These are phyloP conservation scores for Neelides sp. DNA, from an alignment of 1,140 invertebrate species.

Conservation along the genomic window DNA sequence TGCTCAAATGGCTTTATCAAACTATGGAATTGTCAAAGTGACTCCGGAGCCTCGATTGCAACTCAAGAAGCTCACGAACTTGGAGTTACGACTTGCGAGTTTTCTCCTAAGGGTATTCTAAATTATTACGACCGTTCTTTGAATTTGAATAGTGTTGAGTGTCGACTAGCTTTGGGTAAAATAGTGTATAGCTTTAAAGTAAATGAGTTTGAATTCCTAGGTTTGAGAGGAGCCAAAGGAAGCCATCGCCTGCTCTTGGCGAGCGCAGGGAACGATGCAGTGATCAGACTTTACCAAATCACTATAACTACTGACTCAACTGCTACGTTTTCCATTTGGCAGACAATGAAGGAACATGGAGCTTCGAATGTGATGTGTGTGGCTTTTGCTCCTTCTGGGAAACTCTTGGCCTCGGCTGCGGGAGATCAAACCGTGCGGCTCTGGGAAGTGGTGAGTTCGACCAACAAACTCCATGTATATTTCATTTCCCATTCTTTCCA, in stretches of 20 bases:
- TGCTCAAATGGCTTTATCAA: constrained; percentile 25
- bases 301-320: constrained; percentile 33
- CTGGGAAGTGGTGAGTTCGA: constrained; percentile 48
- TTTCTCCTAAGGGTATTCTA: constrained; percentile 38
- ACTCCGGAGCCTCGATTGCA: constrained; percentile 35
- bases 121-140: neutral
- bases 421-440: constrained; percentile 56
- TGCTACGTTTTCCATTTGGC: constrained; percentile 24
- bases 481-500: neutral
- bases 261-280: constrained; percentile 56
- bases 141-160: neutral
- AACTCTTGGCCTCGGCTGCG: constrained; percentile 48
- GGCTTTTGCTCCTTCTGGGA: constrained; percentile 46
- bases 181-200: no score
- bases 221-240: constrained; percentile 25
- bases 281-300: constrained; percentile 54
- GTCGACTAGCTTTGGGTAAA: no score
- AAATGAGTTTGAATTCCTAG: constrained; percentile 9
- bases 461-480: neutral
- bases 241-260: constrained; percentile 44
- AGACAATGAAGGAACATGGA: constrained; percentile 33
- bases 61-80: constrained; percentile 51
- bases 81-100: constrained; percentile 53
- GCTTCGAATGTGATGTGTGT: constrained; percentile 37
- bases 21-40: constrained; percentile 31